These are phyloP conservation scores for Chroicocephalus ridibundus DNA, from an alignment of 2,113 vertebrate genomes.

Conservation along the genomic window DNA sequence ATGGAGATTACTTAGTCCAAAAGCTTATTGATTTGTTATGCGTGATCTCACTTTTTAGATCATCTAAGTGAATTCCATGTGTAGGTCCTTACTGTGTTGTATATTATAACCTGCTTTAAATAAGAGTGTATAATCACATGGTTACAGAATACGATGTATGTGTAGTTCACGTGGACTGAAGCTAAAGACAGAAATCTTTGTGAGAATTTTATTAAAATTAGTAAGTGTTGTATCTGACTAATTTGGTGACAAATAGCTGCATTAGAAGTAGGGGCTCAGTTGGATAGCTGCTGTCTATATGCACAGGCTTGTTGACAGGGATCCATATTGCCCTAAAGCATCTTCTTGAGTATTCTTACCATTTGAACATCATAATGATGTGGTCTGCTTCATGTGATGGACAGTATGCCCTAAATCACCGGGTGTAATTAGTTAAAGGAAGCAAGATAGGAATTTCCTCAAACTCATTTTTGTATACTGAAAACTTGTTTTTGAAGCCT, in stretches of 20 bases:
- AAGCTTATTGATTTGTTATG: neutral
- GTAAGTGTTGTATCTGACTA: neutral
- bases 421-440: neutral
- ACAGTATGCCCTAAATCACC: neutral
- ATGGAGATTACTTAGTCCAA: neutral
- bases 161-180: neutral
- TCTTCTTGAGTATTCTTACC: neutral
- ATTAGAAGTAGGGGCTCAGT: neutral
- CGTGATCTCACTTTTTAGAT: neutral
- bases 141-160: neutral
- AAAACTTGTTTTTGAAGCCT: neutral
- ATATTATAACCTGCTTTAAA: neutral
- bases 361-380: neutral
- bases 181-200: neutral
- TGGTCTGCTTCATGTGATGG: neutral
- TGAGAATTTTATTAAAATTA: neutral
- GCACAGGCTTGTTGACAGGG: neutral
- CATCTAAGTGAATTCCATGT: neutral
- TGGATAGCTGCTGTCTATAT: neutral
- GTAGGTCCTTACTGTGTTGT: neutral
- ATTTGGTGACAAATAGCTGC: neutral
- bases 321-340: neutral
- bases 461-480: neutral
- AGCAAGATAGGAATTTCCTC: neutral
- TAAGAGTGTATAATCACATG: neutral